A percentile compares a stretch with the other conserved stretches of the same genome.
phyloP scores from a whole-genome alignment of 2,797 vertebrate species.

The Coregonus suidteri region DNA sequence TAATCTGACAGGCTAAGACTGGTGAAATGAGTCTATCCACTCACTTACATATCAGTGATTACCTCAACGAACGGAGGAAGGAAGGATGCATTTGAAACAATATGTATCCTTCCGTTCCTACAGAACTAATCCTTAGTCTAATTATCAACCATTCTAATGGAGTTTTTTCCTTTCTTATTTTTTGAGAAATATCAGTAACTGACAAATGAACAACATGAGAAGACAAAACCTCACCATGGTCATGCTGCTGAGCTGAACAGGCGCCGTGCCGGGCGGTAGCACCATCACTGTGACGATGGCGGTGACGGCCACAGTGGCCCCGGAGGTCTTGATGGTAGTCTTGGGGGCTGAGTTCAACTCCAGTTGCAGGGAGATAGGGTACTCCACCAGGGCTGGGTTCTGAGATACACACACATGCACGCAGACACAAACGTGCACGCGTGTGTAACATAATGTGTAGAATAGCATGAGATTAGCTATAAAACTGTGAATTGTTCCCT shows the following conservation, averaged over 20 bases:
- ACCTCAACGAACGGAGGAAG: neutral
- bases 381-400: slow-evolving; percentile 83
- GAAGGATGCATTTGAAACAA: neutral
- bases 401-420: slow-evolving; percentile 42
- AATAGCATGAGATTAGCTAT: too few relatives aligned
- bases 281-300: slow-evolving; percentile 83
- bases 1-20: neutral
- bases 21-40: neutral
- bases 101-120: too few relatives aligned
- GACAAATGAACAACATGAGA: neutral
- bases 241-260: slow-evolving; percentile 89
- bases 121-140: too few relatives aligned
- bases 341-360: slow-evolving; percentile 79
- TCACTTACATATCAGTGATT: too few relatives aligned
- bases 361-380: slow-evolving; percentile 83
- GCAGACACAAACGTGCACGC: too few relatives aligned
- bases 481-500: too few relatives aligned
- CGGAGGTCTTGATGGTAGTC: slow-evolving; percentile 85
- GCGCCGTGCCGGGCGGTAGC: slow-evolving; percentile 66
- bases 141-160: too few relatives aligned
- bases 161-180: too few relatives aligned
- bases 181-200: neutral
- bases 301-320: slow-evolving; percentile 81
- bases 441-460: too few relatives aligned
- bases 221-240: slow-evolving; percentile 81